phyloP scores from a whole-genome alignment of 2,888 invertebrate genomes.

The Caradrina clavipalpis region DNA sequence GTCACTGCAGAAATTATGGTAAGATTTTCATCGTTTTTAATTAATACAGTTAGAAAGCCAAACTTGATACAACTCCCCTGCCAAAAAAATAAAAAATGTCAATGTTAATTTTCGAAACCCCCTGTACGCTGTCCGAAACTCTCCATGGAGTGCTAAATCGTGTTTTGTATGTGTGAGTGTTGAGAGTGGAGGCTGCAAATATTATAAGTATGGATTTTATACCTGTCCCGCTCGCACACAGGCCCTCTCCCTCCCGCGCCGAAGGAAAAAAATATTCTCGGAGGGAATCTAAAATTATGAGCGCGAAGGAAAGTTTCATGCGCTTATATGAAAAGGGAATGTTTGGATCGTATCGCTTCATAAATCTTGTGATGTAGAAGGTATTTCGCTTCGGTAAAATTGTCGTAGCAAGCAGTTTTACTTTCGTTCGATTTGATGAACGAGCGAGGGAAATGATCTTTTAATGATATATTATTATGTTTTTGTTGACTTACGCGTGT shows the following conservation, averaged over 20 bases:
- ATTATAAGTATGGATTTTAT: slow-evolving; percentile 91
- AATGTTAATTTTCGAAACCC: slow-evolving; percentile 57
- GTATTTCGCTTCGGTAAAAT: slow-evolving; percentile 77
- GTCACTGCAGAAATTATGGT: too few species aligned
- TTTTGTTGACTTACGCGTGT: slow-evolving; percentile 23
- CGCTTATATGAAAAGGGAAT: slow-evolving; percentile 85
- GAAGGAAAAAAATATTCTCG: slow-evolving; percentile 85
- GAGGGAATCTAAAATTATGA: slow-evolving; percentile 88
- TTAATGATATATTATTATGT: slow-evolving; percentile 31
- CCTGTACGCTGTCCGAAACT: slow-evolving; percentile 83
- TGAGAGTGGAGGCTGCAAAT: slow-evolving; percentile 89
- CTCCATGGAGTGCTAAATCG: slow-evolving; percentile 88
- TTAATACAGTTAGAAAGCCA: too few species aligned
- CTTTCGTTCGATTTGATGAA: slow-evolving; percentile 61
- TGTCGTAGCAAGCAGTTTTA: slow-evolving; percentile 67
- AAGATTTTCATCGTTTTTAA: too few species aligned
- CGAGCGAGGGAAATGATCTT: slow-evolving; percentile 48
- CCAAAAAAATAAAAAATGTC: background rate
- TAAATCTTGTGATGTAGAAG: slow-evolving; percentile 82
- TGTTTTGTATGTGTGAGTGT: slow-evolving; percentile 81
- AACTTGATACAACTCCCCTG: too few species aligned
- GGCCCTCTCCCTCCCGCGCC: slow-evolving; percentile 75
- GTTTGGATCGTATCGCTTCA: slow-evolving; percentile 82
- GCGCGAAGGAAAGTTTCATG: slow-evolving; percentile 76
- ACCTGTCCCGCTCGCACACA: slow-evolving; percentile 77